Conservation (phyloP, 2,888 invertebrate species). For the Drosophila yooni region DNA sequence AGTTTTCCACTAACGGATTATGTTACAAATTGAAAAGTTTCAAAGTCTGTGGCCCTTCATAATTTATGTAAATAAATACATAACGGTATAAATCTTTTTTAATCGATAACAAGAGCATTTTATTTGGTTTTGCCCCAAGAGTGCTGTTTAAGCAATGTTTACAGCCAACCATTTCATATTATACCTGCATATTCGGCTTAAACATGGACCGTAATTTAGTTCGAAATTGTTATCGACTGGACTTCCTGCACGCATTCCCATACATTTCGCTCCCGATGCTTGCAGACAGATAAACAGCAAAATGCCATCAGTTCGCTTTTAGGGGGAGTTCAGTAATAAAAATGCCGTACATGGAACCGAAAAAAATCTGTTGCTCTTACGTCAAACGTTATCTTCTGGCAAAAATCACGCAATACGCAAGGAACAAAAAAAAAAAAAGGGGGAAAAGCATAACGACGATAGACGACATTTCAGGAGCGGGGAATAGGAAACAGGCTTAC, state of each 20-base stretch:
- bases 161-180: conserved; percentile 2
- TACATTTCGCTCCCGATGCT: conserved; percentile 5
- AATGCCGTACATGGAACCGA: conserved; percentile 57
- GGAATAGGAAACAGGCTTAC: conserved; percentile 26
- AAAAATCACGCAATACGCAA: conserved; percentile 65
- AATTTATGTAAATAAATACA: background rate
- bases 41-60: background rate
- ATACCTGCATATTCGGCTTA: background rate
- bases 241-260: conserved; percentile 38
- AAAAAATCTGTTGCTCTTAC: conserved; percentile 78
- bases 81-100: background rate
- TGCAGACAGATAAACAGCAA: conserved; percentile 29
- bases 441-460: conserved; percentile 29
- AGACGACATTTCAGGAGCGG: background rate
- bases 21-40: background rate
- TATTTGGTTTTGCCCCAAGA: background rate
- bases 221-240: conserved; percentile 32
- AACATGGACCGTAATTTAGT: conserved; percentile 26
- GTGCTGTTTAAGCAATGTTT: background rate
- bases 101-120: background rate
- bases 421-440: conserved; percentile 16
- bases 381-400: conserved; percentile 70
- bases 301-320: conserved; percentile 41
- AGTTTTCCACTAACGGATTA: background rate
- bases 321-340: conserved; percentile 63